phyloP scores from a whole-genome alignment of 2,888 invertebrate species.

The Dioctria linearis region DNA sequence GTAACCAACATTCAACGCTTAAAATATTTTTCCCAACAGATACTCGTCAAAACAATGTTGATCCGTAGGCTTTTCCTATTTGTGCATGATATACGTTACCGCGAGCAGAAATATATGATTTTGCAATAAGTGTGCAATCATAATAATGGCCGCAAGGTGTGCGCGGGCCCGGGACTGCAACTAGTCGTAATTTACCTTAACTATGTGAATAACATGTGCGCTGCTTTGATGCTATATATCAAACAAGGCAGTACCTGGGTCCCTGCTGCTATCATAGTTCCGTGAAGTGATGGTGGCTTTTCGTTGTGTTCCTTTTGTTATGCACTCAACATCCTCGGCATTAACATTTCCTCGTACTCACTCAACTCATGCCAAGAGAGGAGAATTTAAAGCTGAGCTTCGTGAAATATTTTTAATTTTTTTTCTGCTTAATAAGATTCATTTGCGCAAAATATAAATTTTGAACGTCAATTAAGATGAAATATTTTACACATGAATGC shows the following conservation, averaged over 20 bases:
- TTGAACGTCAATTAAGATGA: background rate
- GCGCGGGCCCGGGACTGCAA: slow-evolving; percentile 44
- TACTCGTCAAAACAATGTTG: slow-evolving; percentile 39
- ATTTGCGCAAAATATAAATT: slow-evolving; percentile 9
- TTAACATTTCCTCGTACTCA: background rate
- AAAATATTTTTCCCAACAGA: background rate
- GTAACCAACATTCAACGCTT: background rate
- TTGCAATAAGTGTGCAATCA: slow-evolving; percentile 49
- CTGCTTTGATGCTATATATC: slow-evolving; percentile 45
- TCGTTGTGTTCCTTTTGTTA: slow-evolving; percentile 23
- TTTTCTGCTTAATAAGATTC: slow-evolving; percentile 12
- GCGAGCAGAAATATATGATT: slow-evolving; percentile 38
- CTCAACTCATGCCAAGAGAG: background rate
- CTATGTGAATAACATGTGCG: slow-evolving; percentile 47
- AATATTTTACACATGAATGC: slow-evolving; percentile 6
- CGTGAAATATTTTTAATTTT: slow-evolving; percentile 16
- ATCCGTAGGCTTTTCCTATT: slow-evolving; percentile 42
- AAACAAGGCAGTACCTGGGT: slow-evolving; percentile 22
- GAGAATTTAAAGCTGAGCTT: slow-evolving; percentile 26
- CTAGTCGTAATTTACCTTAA: slow-evolving; percentile 49
- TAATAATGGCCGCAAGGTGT: slow-evolving; percentile 43
- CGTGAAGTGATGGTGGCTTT: slow-evolving; percentile 16
- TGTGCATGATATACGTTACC: slow-evolving; percentile 42
- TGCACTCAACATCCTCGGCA: background rate
- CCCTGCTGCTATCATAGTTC: slow-evolving; percentile 11